Evolutionary conservation across 2,797 vertebrate species (phyloP).

Genomic region (Numenius phaeopus): DNA sequence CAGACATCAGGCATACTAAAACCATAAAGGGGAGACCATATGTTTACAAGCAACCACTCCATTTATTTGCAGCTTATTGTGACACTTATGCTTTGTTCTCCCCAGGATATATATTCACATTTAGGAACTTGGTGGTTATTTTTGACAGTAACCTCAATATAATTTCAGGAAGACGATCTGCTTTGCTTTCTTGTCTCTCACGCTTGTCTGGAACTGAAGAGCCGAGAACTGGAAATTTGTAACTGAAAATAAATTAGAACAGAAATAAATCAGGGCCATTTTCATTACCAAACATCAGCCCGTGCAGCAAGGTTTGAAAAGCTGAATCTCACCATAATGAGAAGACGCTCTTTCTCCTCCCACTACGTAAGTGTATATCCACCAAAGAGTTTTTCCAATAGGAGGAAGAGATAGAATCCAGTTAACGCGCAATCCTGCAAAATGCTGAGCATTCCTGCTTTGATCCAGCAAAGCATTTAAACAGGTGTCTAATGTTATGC

Average conservation of each 20-base stretch:
- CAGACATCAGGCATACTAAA: not conserved
- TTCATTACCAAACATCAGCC: not conserved
- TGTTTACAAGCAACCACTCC: not conserved
- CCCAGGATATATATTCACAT: not conserved
- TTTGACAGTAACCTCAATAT: not conserved
- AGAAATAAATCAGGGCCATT: not conserved
- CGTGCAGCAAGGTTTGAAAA: not conserved
- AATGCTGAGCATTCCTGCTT: slow-evolving; percentile 31
- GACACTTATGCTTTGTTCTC: not conserved
- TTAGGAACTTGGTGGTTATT: not conserved
- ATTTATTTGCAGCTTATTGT: not conserved
- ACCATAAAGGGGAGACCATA: not conserved
- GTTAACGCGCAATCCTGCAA: not conserved
- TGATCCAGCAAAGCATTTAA: slow-evolving; percentile 51
- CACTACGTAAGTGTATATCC: not conserved
- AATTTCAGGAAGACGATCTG: not conserved
- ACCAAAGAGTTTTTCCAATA: not conserved
- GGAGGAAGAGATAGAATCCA: not conserved
- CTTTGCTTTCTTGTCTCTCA: slow-evolving; percentile 16
- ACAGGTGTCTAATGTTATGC: slow-evolving; percentile 56
- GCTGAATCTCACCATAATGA: not conserved
- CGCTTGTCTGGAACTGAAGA: not conserved
- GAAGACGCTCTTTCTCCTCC: not conserved
- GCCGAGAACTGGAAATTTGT: not conserved
- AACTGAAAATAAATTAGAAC: not conserved